Evolutionary conservation across 23 tunicate genomes (phyloP), one percentile per base, ranked within the genome.

Genomic region (Diplosoma virens): DNA sequence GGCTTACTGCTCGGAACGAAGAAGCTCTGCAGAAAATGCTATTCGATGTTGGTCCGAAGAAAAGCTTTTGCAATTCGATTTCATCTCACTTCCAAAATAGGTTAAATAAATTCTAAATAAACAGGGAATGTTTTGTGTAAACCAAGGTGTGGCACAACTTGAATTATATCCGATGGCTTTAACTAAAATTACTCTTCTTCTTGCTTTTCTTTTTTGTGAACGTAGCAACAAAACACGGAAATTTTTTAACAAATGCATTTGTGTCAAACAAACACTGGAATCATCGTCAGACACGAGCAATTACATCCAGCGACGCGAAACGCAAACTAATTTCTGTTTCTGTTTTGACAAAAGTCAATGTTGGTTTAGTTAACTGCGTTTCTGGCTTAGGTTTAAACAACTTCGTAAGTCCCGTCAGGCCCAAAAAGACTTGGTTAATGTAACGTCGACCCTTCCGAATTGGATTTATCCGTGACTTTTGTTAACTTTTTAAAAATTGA

Each of bases 251-350:
- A 41, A 41, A 41, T 41, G 50, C 50, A 41, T 41, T 41, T 41
- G 9, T 41, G 50, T 41, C 50, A 14, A 41, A 41, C 50, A 41
- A 41, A 41, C 50, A 7, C n/a, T n/a, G n/a, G n/a, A n/a, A n/a
- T n/a, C n/a, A n/a, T n/a, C n/a, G 50, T 11, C 24, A 16, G 17
- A 55, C 20, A 55, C 63, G 20, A 11, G 63, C 20, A 55, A 55
- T 55, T 55, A 55, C 5, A 20, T 55, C 24, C 17, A 55, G 63
- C 24, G 24, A 20, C 21, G 63, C 63, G 63, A 4, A 20, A 55
- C 63, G 4, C 63, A 55, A 55, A 55, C 63, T 55, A 6, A 55
- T 20, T 11, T 55, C 63, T 11, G 63, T 55, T 55, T 55, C 63
- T 55, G 63, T 55, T 55, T 55, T 55, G 63, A 55, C 63, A 55